These are phyloP conservation scores for Autographa pulchrina DNA, from an alignment of 2,888 invertebrate genomes.

Conservation along the genomic window DNA sequence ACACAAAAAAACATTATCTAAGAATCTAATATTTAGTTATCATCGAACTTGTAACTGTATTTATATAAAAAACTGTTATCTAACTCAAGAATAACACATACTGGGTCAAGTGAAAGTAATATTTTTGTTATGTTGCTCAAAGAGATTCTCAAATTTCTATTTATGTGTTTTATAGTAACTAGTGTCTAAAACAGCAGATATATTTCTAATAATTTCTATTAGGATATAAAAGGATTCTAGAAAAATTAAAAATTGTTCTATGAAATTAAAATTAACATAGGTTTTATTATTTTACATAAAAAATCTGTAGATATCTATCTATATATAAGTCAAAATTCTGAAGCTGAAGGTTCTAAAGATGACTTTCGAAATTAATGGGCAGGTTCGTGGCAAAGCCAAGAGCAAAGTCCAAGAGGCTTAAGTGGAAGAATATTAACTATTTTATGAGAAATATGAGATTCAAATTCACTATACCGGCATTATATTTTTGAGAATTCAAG, in stretches of 20 bases:
- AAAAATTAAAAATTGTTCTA: too few species aligned
- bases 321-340: not conserved
- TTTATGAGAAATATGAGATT: not conserved
- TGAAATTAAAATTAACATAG: too few species aligned
- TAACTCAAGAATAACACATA: not conserved
- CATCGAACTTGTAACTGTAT: not conserved
- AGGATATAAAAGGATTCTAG: too few species aligned
- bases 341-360: not conserved
- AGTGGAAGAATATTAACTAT: constrained; percentile 9
- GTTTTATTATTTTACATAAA: not conserved
- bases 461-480: not conserved
- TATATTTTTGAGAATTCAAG: not conserved
- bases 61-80: not conserved
- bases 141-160: not conserved
- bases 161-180: too few species aligned
- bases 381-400: constrained; percentile 50
- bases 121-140: not conserved
- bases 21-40: not conserved
- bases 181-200: too few species aligned
- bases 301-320: constrained; percentile 19
- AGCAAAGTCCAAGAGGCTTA: constrained; percentile 65
- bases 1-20: not conserved
- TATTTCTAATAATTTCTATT: too few species aligned
- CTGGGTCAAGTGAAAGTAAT: not conserved
- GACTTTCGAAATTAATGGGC: constrained; percentile 37